phyloP scores from a whole-genome alignment of 2,113 vertebrate genomes.

The Neodon shergylaensis region DNA sequence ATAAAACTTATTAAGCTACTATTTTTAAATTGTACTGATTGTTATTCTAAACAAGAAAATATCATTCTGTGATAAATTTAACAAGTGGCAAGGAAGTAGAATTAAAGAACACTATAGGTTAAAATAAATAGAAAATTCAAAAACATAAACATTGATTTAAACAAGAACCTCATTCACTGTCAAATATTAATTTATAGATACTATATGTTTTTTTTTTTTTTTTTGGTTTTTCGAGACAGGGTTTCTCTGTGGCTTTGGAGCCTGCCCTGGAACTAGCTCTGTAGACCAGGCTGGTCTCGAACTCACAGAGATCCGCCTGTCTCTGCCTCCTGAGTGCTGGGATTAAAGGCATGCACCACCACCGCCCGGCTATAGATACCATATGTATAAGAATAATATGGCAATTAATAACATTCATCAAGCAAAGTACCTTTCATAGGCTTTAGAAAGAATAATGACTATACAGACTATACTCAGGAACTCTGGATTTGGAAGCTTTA shows the following conservation, averaged over 20 bases:
- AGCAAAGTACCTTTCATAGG: not conserved
- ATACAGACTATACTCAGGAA: not conserved
- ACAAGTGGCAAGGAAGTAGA: not conserved
- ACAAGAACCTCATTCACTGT: not conserved
- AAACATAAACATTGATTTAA: not conserved
- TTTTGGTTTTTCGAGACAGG: too few species aligned
- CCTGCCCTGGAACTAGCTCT: too few species aligned
- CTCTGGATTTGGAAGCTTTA: not conserved
- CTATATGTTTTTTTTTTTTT: too few species aligned
- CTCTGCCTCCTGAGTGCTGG: too few species aligned
- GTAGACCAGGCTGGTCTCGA: too few species aligned
- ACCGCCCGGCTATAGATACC: not conserved
- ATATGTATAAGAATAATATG: not conserved
- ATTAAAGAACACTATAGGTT: not conserved
- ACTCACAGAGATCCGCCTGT: too few species aligned
- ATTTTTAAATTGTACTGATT: not conserved
- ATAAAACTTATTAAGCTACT: not conserved
- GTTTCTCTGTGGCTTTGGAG: too few species aligned
- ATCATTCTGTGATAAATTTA: not conserved
- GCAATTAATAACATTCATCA: not conserved
- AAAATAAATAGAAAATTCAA: slow-evolving; percentile 23
- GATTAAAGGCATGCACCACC: too few species aligned
- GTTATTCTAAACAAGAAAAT: not conserved
- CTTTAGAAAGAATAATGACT: not conserved
- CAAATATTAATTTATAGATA: not conserved